A percentile compares a stretch with the other conserved stretches of the same genome.
Conservation (phyloP, 2,888 invertebrate species). For the Sisyra terminalis region DNA sequence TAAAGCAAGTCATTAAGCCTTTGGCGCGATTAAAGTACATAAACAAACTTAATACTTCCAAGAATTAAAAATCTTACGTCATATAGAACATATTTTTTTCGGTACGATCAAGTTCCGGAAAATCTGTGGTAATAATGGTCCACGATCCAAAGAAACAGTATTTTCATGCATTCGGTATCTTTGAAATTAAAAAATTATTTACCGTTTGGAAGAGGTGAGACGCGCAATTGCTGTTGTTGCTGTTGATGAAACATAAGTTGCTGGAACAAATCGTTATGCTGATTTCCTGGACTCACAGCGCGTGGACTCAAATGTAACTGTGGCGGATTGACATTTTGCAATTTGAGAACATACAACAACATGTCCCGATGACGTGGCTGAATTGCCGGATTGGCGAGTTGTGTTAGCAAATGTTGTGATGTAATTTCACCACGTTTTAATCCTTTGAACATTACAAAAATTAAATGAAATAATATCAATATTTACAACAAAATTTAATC, state of each 20-base stretch:
- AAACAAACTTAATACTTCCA: too few species aligned
- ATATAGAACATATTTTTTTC: too few species aligned
- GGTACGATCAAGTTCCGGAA: neutral
- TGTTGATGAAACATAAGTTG: constrained; percentile 28
- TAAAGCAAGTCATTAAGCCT: too few species aligned
- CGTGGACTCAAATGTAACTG: constrained; percentile 16
- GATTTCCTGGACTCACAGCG: constrained; percentile 25
- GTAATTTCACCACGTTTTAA: constrained; percentile 64
- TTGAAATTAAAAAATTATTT: constrained; percentile 14
- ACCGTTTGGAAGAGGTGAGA: constrained; percentile 47
- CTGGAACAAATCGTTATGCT: constrained; percentile 25
- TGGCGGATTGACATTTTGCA: constrained; percentile 13
- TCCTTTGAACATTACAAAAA: constrained; percentile 27
- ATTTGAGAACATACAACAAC: constrained; percentile 46
- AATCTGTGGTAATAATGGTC: neutral
- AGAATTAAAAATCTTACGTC: too few species aligned
- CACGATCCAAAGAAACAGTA: neutral
- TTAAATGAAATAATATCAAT: neutral
- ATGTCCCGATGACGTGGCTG: constrained; percentile 59
- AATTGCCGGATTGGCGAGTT: constrained; percentile 54
- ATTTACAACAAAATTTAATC: too few species aligned
- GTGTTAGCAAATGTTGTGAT: constrained; percentile 56
- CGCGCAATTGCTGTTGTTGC: constrained; percentile 38
- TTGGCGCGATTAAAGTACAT: too few species aligned
- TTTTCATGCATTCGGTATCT: neutral